phyloP scores from a whole-genome alignment of 2,113 vertebrate species.

The Zosterops pallidus region DNA sequence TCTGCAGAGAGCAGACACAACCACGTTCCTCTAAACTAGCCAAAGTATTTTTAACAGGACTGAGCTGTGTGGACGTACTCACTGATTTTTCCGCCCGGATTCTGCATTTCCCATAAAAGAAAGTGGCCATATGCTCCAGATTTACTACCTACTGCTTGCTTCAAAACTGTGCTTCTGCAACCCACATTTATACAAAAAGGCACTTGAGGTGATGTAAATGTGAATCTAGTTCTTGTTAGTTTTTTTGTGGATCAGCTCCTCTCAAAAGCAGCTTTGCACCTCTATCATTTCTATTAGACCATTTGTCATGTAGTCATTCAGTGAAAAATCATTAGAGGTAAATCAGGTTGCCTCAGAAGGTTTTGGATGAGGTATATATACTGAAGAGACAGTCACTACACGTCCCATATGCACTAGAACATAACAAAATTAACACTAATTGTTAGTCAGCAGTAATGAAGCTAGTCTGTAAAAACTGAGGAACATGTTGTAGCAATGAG shows the following conservation, averaged over 20 bases:
- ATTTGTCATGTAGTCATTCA: background rate
- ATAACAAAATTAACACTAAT: background rate
- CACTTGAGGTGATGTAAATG: constrained; percentile 22
- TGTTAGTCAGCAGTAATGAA: background rate
- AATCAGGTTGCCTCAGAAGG: background rate
- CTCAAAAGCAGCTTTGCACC: background rate
- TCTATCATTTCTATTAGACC: background rate
- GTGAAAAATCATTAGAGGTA: background rate
- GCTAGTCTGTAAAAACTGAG: background rate
- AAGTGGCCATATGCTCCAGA: constrained; percentile 42
- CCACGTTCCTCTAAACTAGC: background rate
- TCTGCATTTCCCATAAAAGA: constrained; percentile 19
- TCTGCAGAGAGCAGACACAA: background rate
- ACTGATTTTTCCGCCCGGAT: background rate
- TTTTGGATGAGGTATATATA: background rate
- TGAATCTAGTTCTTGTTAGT: background rate
- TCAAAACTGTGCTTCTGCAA: constrained; percentile 13
- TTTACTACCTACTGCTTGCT: constrained; percentile 50
- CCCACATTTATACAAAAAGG: constrained; percentile 15
- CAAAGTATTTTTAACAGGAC: constrained; percentile 24
- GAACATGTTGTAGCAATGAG: background rate
- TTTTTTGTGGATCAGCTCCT: background rate
- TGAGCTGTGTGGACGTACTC: background rate
- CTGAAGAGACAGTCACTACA: background rate
- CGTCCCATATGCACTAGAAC: background rate